A percentile compares a stretch with the other conserved stretches of the same genome.
phyloP scores from a whole-genome alignment of 2,797 vertebrate genomes.

The Coluber constrictor region DNA sequence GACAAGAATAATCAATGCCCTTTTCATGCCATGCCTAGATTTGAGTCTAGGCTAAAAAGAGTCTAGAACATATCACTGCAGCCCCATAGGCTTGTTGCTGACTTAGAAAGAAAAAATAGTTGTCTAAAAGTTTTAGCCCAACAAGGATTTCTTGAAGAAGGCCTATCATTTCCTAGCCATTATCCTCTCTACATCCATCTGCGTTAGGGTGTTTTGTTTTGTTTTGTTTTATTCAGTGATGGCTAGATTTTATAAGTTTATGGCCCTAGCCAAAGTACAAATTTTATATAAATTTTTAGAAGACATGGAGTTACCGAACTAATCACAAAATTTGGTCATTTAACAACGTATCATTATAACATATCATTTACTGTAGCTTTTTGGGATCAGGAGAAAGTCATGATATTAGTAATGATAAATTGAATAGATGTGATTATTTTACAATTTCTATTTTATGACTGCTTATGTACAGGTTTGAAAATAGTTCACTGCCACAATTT shows the following conservation, averaged over 20 bases:
- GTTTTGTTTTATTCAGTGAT: background rate
- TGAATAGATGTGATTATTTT: background rate
- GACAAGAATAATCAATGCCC: background rate
- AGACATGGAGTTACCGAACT: background rate
- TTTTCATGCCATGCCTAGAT: background rate
- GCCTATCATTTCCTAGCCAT: background rate
- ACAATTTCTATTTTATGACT: background rate
- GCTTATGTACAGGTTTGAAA: background rate
- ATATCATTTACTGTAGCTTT: background rate
- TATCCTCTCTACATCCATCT: background rate
- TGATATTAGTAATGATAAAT: background rate
- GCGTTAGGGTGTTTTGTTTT: background rate
- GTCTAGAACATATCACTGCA: too few relatives aligned
- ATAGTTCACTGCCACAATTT: background rate
- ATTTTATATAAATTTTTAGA: background rate
- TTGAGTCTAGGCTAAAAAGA: background rate
- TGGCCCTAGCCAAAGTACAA: background rate
- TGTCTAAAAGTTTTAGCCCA: background rate
- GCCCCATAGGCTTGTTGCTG: too few relatives aligned
- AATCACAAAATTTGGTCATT: background rate
- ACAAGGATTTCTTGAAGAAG: background rate
- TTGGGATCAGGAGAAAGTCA: background rate
- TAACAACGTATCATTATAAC: background rate
- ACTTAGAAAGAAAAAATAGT: background rate
- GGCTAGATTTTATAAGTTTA: background rate